Evolutionary conservation across 2,888 invertebrate genomes (phyloP), one percentile per base, ranked within the genome.

Genomic region (Caenorhabditis macrosperma): DNA sequence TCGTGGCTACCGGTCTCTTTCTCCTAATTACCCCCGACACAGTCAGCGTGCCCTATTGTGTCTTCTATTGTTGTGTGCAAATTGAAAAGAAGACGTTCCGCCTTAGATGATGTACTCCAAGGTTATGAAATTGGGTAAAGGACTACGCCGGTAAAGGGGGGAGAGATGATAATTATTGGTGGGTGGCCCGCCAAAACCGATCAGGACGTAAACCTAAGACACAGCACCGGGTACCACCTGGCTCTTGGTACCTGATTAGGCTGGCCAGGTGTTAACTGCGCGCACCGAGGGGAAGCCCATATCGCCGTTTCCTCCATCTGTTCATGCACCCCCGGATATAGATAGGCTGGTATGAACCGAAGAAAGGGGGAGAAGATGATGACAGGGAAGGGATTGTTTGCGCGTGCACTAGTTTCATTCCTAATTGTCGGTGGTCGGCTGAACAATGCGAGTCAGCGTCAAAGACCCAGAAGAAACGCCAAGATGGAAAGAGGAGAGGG

Each of bases 321-420:
- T 38, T 38, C 57, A 2, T 24, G 38, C 17, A 17, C 60, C 17
- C 41, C 17, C 22, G 54, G 55, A 63, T 72, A 72, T 72, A 55
- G 61, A 55, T 63, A 44, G 68, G 41, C 28, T n/a, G n/a, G n/a
- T n/a, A n/a, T n/a, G 52, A 59, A 59, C 59, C 59, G 33, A 38
- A 60, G 10, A 54, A 61, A 72, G 46, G 33, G 48, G 35, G 33
- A 46, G 71, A 72, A 55, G 72, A 72, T 64, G 72, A 72, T 63
- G 63, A 63, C 61, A 61, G 61, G 68, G 69, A 48, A 55, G 35
- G 46, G 61, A 72, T 72, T 72, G 72, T 64, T 72, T 72, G 72
- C 46, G 72, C 72, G 61, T 72, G 72, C 72, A 72, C 72, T 72
- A 72, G 72, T 72, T 72, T 72, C 72, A 72, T 64, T 64, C 72